phyloP scores from a whole-genome alignment of 2,888 invertebrate species.

The Piscicola geometra region DNA sequence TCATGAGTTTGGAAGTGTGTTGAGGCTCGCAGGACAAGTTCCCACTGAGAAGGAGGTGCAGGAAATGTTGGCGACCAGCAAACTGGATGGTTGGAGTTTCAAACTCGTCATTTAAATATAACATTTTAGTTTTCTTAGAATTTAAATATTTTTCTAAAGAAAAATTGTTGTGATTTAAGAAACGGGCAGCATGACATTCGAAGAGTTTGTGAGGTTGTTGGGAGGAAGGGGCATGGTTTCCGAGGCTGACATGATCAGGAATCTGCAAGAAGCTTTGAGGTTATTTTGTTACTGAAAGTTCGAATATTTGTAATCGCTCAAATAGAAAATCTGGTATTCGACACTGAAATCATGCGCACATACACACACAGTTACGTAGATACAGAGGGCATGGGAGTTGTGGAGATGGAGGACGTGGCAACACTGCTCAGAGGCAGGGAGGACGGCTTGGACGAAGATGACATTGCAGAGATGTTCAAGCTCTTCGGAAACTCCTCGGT shows the following conservation, averaged over 20 bases:
- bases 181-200: conserved; percentile 35
- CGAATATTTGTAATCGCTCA: too few species aligned
- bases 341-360: too few species aligned
- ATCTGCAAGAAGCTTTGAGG: conserved; percentile 43
- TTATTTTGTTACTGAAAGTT: too few species aligned
- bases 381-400: conserved; percentile 36
- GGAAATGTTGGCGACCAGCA: conserved; percentile 33
- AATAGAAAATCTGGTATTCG: too few species aligned
- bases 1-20: conserved; percentile 37
- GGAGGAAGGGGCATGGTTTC: conserved; percentile 38
- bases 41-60: conserved; percentile 41
- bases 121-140: background rate
- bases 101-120: background rate
- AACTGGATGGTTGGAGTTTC: conserved; percentile 40
- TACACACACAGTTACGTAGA: conserved; percentile 43
- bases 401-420: conserved; percentile 24
- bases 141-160: background rate
- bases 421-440: background rate
- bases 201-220: conserved; percentile 39
- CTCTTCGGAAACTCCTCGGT: background rate
- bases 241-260: conserved; percentile 38
- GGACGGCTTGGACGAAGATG: conserved; percentile 2
- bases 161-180: conserved; percentile 24
- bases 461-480: conserved; percentile 1
- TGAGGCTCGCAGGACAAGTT: conserved; percentile 41